These are phyloP conservation scores for Acanthornis magna DNA, from an alignment of 2,797 vertebrate genomes.

Conservation along the genomic window DNA sequence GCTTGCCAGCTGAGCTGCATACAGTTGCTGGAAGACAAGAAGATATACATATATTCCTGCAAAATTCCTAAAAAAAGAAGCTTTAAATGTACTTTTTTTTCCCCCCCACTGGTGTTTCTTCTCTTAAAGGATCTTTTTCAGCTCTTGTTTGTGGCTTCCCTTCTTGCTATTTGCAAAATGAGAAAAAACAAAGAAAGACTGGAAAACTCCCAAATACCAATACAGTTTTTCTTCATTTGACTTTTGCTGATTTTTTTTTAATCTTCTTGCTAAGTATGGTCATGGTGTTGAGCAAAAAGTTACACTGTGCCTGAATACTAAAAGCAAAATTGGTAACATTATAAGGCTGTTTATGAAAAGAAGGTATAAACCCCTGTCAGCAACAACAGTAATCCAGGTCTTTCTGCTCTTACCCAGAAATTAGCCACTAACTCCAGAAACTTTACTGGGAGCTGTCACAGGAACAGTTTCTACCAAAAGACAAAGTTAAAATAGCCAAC, in stretches of 20 bases:
- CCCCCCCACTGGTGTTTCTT: neutral
- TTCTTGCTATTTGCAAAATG: neutral
- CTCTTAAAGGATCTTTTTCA: neutral
- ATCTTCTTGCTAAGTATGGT: neutral
- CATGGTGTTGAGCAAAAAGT: neutral
- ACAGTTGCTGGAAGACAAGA: conserved; percentile 91
- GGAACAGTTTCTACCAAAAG: neutral
- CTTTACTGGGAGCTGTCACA: neutral
- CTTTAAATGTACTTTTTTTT: neutral
- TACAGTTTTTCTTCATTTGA: neutral
- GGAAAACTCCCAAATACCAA: neutral
- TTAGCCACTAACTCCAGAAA: neutral
- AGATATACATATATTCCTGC: conserved; percentile 43
- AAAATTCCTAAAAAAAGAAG: conserved; percentile 5
- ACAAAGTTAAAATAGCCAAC: neutral
- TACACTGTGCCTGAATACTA: neutral
- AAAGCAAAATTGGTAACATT: neutral
- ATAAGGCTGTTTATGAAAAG: neutral
- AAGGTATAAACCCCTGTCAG: neutral
- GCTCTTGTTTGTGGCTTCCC: neutral
- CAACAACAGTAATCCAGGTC: neutral
- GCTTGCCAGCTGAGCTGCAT: conserved; percentile 98
- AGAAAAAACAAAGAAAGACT: neutral
- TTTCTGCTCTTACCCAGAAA: neutral
- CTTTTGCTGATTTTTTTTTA: neutral